A percentile compares a stretch with the other conserved stretches of the same genome.
phyloP scores from a whole-genome alignment of 2,113 vertebrate species.

The Rhabdornis inornatus region DNA sequence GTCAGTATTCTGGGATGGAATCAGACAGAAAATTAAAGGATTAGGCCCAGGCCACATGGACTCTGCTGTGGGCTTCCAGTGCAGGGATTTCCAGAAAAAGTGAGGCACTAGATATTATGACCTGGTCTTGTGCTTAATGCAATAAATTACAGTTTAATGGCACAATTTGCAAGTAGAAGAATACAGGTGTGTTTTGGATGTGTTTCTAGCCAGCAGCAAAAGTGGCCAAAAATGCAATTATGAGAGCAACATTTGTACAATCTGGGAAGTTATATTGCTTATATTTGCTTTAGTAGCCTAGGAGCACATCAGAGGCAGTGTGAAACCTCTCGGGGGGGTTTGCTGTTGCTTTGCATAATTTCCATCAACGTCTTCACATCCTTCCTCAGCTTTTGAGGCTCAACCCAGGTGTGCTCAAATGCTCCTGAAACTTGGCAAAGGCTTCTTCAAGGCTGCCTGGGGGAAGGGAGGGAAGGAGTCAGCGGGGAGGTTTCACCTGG shows the following conservation, averaged over 20 bases:
- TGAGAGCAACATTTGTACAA: not conserved
- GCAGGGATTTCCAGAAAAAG: not conserved
- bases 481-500: not conserved
- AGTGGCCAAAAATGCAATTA: not conserved
- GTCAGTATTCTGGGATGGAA: not conserved
- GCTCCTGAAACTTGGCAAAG: conserved; percentile 18
- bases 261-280: not conserved
- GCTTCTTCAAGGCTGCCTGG: not conserved
- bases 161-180: not conserved
- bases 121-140: not conserved
- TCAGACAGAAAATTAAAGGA: not conserved
- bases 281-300: not conserved
- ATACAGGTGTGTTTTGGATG: not conserved
- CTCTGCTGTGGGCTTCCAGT: not conserved
- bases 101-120: not conserved
- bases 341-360: not conserved
- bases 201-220: not conserved
- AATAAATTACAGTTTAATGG: not conserved
- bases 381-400: not conserved
- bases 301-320: not conserved
- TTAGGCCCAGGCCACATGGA: not conserved
- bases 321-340: not conserved
- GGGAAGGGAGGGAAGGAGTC: not conserved
- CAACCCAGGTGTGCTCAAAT: not conserved
- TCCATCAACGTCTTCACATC: not conserved